phyloP scores from a whole-genome alignment of 2,888 invertebrate species.

The Marasmarcha lunaedactyla region DNA sequence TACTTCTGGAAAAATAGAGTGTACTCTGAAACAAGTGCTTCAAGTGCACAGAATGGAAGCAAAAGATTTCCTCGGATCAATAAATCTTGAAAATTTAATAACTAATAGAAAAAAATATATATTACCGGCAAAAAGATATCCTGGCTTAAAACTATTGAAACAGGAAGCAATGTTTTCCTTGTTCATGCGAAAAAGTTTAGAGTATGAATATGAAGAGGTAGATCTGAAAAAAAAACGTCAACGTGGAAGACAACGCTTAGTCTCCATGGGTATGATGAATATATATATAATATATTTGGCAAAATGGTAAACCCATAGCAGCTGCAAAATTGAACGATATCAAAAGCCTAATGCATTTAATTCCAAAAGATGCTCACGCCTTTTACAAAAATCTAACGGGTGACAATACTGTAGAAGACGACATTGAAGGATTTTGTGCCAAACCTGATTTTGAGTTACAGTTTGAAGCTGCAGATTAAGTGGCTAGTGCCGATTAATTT shows the following conservation, averaged over 20 bases:
- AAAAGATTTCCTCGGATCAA: neutral
- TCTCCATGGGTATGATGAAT: conserved; percentile 1
- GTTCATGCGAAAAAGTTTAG: conserved; percentile 3
- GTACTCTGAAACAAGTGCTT: conserved; percentile 2
- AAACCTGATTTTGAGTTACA: neutral
- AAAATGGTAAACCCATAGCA: conserved; percentile 9
- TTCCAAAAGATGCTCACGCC: conserved; percentile 8
- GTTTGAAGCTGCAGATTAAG: no score
- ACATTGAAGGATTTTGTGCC: conserved; percentile 3
- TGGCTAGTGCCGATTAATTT: no score
- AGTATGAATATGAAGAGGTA: conserved; percentile 5
- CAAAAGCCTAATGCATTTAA: conserved; percentile 7
- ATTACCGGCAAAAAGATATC: conserved; percentile 3
- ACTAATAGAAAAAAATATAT: conserved; percentile 2
- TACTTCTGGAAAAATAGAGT: conserved; percentile 3
- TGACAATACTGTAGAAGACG: conserved; percentile 5
- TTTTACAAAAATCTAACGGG: conserved; percentile 7
- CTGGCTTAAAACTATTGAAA: conserved; percentile 4
- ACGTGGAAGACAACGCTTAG: conserved; percentile 3
- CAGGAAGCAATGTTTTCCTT: conserved; percentile 1
- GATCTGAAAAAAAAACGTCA: conserved; percentile 6
- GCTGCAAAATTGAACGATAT: conserved; percentile 8
- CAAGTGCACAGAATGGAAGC: conserved; percentile 3
- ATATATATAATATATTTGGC: conserved; percentile 8
- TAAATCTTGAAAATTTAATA: neutral